These are phyloP conservation scores for Nibea coibor DNA, from an alignment of 2,113 vertebrate species.

Conservation along the genomic window DNA sequence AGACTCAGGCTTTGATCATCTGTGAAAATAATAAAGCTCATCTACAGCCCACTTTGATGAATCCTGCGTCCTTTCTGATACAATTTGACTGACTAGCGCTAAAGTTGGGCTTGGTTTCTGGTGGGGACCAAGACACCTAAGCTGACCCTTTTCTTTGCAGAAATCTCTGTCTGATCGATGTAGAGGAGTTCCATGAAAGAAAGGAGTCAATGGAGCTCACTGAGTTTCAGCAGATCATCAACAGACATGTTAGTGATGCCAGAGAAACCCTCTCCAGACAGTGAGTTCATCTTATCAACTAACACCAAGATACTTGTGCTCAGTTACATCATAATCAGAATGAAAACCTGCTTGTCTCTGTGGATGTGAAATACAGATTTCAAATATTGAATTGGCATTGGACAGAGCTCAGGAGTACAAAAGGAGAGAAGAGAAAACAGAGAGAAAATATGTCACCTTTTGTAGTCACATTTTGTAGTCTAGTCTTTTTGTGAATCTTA, in stretches of 20 bases:
- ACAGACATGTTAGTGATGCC: constrained; percentile 84
- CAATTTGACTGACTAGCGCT: too few species aligned
- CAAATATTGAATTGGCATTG: neutral
- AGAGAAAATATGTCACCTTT: too few species aligned
- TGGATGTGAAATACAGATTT: neutral
- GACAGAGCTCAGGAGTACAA: neutral
- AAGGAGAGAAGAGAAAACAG: too few species aligned
- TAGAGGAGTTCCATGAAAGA: constrained; percentile 85
- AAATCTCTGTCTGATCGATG: constrained; percentile 87
- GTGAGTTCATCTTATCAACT: constrained; percentile 73
- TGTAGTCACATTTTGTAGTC: too few species aligned
- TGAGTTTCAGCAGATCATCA: constrained; percentile 83
- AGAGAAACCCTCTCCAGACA: constrained; percentile 83
- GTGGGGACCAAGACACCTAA: too few species aligned
- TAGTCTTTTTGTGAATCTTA: neutral
- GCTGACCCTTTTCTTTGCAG: constrained; percentile 71
- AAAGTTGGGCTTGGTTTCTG: too few species aligned
- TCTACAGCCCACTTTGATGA: too few species aligned
- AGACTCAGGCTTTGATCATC: too few species aligned
- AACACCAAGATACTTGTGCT: neutral
- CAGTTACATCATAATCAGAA: neutral
- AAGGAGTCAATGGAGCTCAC: constrained; percentile 86
- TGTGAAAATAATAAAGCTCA: too few species aligned
- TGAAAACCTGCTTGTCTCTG: neutral
- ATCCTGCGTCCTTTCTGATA: too few species aligned